phyloP scores from a whole-genome alignment of 2,797 vertebrate species.

The Sorex maritimensis region DNA sequence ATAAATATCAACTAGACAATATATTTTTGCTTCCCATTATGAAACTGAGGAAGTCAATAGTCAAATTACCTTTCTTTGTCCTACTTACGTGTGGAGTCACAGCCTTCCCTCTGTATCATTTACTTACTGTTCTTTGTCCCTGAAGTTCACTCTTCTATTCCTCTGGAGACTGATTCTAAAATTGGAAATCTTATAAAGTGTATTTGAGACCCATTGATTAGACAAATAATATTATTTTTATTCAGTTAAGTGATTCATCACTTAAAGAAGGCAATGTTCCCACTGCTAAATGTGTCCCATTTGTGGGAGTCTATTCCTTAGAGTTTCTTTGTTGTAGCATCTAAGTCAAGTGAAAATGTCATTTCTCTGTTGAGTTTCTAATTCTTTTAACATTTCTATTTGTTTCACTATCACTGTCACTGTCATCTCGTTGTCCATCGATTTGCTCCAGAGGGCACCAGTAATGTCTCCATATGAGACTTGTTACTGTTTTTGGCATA shows the following conservation, averaged over 20 bases:
- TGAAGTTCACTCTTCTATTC: slow-evolving; percentile 18
- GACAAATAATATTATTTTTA: slow-evolving; percentile 32
- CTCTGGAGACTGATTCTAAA: slow-evolving; percentile 21
- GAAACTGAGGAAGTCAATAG: neutral
- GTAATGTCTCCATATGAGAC: too few species aligned
- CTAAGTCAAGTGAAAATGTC: neutral
- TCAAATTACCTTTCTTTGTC: neutral
- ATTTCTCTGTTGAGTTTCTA: neutral
- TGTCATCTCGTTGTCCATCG: too few species aligned
- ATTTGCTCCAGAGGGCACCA: too few species aligned
- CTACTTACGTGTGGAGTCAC: neutral
- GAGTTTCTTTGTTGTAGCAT: neutral
- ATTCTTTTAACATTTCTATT: neutral
- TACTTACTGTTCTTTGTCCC: neutral
- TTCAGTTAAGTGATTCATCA: neutral
- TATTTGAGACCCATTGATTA: neutral
- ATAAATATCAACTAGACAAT: neutral
- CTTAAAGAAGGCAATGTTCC: neutral
- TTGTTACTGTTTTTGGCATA: too few species aligned
- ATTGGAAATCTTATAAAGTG: neutral
- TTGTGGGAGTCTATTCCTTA: neutral
- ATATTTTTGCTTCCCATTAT: neutral
- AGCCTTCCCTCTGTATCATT: neutral
- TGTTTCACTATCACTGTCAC: neutral
- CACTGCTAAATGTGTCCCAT: too few species aligned